Evolutionary conservation across 1,140 invertebrate species (phyloP).

Genomic region (Pararge aegeria): DNA sequence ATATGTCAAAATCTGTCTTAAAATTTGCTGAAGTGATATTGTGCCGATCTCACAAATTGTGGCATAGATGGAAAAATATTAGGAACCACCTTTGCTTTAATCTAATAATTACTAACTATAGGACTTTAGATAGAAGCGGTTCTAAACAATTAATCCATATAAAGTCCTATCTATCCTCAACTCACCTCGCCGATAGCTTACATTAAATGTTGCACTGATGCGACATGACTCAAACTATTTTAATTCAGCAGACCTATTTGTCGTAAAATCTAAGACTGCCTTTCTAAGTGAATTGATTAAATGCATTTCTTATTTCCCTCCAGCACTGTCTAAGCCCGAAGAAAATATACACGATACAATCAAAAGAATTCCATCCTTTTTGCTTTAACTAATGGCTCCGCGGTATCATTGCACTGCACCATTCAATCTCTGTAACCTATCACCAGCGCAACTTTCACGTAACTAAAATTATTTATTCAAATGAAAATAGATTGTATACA

Average conservation of each 20-base stretch:
- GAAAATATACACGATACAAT: slow-evolving; percentile 44
- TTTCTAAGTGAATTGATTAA: slow-evolving; percentile 26
- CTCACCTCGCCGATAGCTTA: too few species aligned
- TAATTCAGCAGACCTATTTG: neutral
- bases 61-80: too few species aligned
- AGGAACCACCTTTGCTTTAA: too few species aligned
- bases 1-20: too few species aligned
- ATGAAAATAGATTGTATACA: slow-evolving; percentile 14
- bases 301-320: slow-evolving; percentile 29
- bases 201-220: neutral
- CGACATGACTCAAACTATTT: neutral
- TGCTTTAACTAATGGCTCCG: slow-evolving; percentile 60
- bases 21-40: too few species aligned
- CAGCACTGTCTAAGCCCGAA: slow-evolving; percentile 28
- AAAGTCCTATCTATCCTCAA: neutral
- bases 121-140: too few species aligned
- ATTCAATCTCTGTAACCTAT: slow-evolving; percentile 66
- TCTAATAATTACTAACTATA: too few species aligned
- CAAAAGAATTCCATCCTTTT: slow-evolving; percentile 59
- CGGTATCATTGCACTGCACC: slow-evolving; percentile 62
- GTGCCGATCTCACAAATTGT: too few species aligned
- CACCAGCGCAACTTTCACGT: slow-evolving; percentile 11
- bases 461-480: slow-evolving; percentile 4
- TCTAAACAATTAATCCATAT: too few species aligned
- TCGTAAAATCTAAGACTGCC: slow-evolving; percentile 9